Base-by-base conservation (phyloP, 2,888 invertebrate species). In the Malthinus flaveolus region DNA sequence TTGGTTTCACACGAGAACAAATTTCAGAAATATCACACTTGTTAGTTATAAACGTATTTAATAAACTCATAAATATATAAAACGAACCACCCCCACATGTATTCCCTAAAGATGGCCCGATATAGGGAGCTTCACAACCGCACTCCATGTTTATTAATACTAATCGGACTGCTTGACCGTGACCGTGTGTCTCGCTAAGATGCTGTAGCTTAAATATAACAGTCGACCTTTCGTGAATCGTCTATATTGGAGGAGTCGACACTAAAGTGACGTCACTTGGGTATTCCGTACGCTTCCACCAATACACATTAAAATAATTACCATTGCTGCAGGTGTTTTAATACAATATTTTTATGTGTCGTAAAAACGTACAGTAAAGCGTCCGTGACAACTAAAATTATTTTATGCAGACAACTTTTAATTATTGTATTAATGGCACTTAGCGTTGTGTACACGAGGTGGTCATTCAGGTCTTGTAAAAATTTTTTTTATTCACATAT, bases 61-160 rank as follows among this genome's bases (percentile, higher is more conserved):
- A 70, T 1, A 88, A 76, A 9, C 81, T 81, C 87, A 88, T 87
- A 78, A 88, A 88, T 4, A 85, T 71, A 9, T 87, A 68, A 66
- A 85, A 84, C 65, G 85, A 80, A n/a, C 83, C 81, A 1, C 83
- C 83, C 7, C 83, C 78, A 66, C 88, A 88, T 0, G 81, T 73
- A 12, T 80, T 77, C 3, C 80, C 81, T 73, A 87, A 79, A 1
- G 84, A 80, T 0, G 87, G 86, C 67, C 87, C 76, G 49, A 86
- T 77, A 66, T 82, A 83, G 32, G 75, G 77, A 23, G 83, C 78
- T 0, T 82, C 79, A 68, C 88, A 87, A 23, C 79, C 74, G 66
- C 85, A 85, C 65, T 79, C 64, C 85, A 78, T 78, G 61, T 60
- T 66, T 12, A 1, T n/a, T 42, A 2, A 6, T 15, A 11, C 10